Evolutionary conservation across 2,113 vertebrate species (phyloP).

Genomic region (Lipophrys pholis): DNA sequence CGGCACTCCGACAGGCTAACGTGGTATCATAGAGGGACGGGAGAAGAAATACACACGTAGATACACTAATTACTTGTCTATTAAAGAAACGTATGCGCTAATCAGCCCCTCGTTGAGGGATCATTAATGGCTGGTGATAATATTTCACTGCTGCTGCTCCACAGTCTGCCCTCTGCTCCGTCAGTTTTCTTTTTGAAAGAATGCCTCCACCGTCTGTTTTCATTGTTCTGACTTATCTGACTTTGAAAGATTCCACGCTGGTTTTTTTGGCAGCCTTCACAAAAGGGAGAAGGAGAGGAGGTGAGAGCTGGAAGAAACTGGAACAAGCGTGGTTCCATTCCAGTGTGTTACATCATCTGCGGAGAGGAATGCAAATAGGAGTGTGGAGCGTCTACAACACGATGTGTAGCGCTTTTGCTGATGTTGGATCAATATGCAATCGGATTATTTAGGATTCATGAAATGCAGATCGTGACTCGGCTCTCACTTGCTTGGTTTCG

Average conservation of each 20-base stretch:
- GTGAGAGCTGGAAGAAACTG: conserved; percentile 19
- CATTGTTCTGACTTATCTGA: conserved; percentile 13
- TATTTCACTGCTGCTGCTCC: conserved; percentile 5
- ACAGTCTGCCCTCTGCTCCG: conserved; percentile 3
- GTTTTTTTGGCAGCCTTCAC: conserved; percentile 28
- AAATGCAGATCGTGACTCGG: neutral
- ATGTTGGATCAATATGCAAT: neutral
- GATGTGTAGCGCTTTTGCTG: neutral
- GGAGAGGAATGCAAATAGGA: neutral
- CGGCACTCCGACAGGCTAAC: no score
- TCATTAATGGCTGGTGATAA: conserved; percentile 22
- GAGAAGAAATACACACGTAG: neutral
- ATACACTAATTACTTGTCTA: conserved; percentile 29
- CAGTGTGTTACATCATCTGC: conserved; percentile 35
- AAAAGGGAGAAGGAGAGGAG: conserved; percentile 26
- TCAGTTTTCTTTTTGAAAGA: neutral
- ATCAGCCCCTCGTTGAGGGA: conserved; percentile 15
- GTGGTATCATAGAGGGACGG: no score
- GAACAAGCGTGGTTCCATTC: conserved; percentile 13
- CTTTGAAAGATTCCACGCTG: conserved; percentile 23
- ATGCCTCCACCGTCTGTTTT: neutral
- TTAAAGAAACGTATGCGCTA: conserved; percentile 9
- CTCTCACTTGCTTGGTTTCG: neutral
- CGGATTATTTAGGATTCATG: neutral
- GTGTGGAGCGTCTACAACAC: neutral